These are phyloP conservation scores for Halcyon senegalensis DNA, from an alignment of 2,113 vertebrate species.

Conservation along the genomic window DNA sequence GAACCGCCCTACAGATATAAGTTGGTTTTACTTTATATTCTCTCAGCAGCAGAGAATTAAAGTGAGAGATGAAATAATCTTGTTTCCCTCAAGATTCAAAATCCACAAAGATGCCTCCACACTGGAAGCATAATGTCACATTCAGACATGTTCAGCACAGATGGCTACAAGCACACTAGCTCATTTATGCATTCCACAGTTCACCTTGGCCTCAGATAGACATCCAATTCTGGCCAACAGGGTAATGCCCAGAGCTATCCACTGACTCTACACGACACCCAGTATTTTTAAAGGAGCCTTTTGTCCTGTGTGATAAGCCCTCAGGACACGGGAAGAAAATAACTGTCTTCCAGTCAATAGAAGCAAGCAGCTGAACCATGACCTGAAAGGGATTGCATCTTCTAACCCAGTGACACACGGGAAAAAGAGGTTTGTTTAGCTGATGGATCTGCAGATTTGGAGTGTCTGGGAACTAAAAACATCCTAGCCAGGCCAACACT, in stretches of 20 bases:
- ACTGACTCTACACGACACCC: not conserved
- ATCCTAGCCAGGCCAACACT: not conserved
- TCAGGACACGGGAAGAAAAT: not conserved
- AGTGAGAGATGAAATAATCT: not conserved
- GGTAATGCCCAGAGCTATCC: not conserved
- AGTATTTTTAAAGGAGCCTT: not conserved
- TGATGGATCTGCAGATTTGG: not conserved
- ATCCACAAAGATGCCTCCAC: not conserved
- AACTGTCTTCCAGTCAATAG: not conserved
- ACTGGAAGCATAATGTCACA: not conserved
- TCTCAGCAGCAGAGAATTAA: not conserved
- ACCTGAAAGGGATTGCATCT: not conserved
- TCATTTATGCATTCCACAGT: not conserved
- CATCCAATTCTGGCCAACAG: not conserved
- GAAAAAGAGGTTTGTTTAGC: not conserved
- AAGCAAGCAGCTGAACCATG: not conserved
- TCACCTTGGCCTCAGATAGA: not conserved
- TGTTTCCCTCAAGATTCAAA: not conserved
- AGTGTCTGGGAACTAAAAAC: not conserved
- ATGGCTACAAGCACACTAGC: not conserved
- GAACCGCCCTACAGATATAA: not conserved
- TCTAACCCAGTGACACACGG: not conserved
- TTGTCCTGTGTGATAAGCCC: not conserved
- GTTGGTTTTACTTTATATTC: not conserved
- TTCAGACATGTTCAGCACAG: not conserved